A percentile compares a stretch with the other conserved stretches of the same genome.
Conservation (phyloP, 2,797 vertebrate genomes). For the Oreochromis mossambicus region DNA sequence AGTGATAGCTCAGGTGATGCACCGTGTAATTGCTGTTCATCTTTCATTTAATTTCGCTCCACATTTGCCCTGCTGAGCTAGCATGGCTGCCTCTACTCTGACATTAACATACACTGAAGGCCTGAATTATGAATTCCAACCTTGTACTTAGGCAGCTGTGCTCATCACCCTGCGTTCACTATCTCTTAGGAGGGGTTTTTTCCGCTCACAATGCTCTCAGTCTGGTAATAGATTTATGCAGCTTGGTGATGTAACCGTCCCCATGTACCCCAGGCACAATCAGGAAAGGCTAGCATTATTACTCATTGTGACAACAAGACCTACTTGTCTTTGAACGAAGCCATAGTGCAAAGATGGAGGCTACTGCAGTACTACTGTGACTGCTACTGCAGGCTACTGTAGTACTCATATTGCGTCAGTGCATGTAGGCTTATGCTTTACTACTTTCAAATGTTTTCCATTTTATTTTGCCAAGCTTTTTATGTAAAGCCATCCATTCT, state of each 20-base stretch:
- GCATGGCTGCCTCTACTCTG: constrained; percentile 44
- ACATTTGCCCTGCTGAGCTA: constrained; percentile 41
- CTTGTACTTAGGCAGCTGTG: constrained; percentile 67
- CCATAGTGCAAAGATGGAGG: constrained; percentile 28
- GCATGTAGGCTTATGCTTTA: background rate
- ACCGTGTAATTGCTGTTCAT: constrained; percentile 48
- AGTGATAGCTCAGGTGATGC: constrained; percentile 31
- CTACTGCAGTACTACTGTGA: background rate
- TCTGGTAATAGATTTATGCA: constrained; percentile 69
- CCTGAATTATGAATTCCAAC: constrained; percentile 68
- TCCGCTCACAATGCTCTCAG: constrained; percentile 13
- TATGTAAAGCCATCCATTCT: background rate
- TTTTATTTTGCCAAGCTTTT: background rate
- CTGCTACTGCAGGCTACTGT: background rate
- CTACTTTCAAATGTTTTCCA: constrained; percentile 1
- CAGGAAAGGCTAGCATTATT: constrained; percentile 63
- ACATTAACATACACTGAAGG: constrained; percentile 54
- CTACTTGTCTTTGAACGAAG: constrained; percentile 53
- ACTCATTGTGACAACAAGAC: constrained; percentile 64
- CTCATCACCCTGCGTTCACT: constrained; percentile 48
- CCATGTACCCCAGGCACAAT: constrained; percentile 55
- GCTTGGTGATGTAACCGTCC: constrained; percentile 61
- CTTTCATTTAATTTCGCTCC: constrained; percentile 51
- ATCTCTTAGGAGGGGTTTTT: constrained; percentile 43
- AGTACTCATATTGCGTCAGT: background rate